Evolutionary conservation across 2,888 invertebrate genomes (phyloP).

Genomic region (Odontomyia ornata): DNA sequence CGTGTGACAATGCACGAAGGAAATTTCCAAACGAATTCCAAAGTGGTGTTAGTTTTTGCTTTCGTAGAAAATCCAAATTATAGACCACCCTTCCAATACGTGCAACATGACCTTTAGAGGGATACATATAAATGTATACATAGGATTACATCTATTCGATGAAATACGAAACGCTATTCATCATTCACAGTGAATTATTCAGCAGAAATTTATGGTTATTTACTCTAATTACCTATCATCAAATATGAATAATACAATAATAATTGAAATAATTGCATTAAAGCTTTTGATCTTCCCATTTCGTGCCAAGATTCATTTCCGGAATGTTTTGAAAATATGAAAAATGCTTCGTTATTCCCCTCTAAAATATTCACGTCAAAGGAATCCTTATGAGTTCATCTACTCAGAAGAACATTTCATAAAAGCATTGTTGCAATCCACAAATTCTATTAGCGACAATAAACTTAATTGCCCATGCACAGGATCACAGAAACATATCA

Average conservation of each 20-base stretch:
- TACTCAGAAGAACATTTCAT: neutral
- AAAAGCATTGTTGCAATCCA: constrained; percentile 1
- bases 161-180: too few species aligned
- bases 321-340: constrained; percentile 8
- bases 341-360: neutral
- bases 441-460: constrained; percentile 23
- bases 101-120: too few species aligned
- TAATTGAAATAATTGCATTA: neutral
- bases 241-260: neutral
- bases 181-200: too few species aligned
- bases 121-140: too few species aligned
- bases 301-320: constrained; percentile 3
- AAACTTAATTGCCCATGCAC: constrained; percentile 23
- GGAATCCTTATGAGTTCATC: neutral
- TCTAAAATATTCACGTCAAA: constrained; percentile 2
- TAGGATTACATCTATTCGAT: neutral
- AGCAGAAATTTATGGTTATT: neutral
- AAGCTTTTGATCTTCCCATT: constrained; percentile 15
- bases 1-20: too few species aligned
- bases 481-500: neutral
- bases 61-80: too few species aligned
- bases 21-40: too few species aligned
- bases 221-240: neutral
- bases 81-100: too few species aligned
- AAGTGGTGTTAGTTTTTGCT: too few species aligned